Conservation (phyloP, 2,113 vertebrate species). For the Phaethon lepturus region DNA sequence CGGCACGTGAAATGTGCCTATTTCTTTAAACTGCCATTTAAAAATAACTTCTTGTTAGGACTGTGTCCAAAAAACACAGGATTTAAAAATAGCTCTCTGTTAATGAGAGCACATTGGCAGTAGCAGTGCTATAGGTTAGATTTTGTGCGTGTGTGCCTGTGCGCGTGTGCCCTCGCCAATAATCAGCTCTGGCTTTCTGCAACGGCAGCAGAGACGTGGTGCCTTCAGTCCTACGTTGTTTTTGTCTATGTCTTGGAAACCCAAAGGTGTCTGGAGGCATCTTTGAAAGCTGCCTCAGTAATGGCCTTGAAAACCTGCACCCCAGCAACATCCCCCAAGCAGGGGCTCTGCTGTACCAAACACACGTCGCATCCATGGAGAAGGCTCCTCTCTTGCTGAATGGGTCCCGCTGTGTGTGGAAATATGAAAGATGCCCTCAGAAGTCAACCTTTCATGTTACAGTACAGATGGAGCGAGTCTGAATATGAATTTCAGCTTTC, state of each 20-base stretch:
- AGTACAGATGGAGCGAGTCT: not conserved
- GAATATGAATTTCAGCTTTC: conserved; percentile 49
- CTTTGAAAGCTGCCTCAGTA: not conserved
- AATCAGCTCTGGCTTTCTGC: not conserved
- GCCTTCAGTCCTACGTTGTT: not conserved
- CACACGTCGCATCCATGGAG: not conserved
- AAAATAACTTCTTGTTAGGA: conserved; percentile 49
- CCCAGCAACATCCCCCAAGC: not conserved
- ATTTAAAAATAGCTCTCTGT: conserved; percentile 31
- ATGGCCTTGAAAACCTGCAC: not conserved
- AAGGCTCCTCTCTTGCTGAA: not conserved
- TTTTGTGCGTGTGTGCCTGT: not conserved
- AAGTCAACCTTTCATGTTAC: conserved; percentile 22
- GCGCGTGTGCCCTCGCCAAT: not conserved
- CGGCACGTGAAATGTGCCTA: not conserved
- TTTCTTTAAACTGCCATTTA: conserved; percentile 29
- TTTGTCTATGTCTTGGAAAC: not conserved
- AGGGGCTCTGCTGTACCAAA: not conserved
- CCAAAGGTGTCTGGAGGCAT: not conserved
- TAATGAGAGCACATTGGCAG: conserved; percentile 9
- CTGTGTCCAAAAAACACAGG: conserved; percentile 9
- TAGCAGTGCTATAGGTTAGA: conserved; percentile 25
- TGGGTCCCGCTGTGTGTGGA: not conserved
- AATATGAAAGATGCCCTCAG: not conserved
- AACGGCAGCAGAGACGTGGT: not conserved